phyloP scores from a whole-genome alignment of 2,113 vertebrate genomes.

The Odontophorus gujanensis region DNA sequence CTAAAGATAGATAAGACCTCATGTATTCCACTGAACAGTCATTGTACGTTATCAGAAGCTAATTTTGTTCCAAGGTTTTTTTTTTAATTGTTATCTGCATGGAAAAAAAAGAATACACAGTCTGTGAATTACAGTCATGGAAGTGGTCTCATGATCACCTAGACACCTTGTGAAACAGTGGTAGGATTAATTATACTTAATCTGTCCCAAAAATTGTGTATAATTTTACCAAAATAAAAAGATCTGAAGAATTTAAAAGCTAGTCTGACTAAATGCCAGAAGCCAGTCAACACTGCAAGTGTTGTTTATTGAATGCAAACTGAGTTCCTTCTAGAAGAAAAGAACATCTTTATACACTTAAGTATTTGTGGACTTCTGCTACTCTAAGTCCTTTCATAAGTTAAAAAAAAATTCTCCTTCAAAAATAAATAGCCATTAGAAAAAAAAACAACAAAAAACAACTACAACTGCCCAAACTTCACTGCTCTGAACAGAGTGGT shows the following conservation, averaged over 20 bases:
- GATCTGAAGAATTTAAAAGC: neutral
- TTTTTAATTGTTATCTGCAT: neutral
- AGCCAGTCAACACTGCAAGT: neutral
- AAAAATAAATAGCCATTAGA: neutral
- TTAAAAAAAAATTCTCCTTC: neutral
- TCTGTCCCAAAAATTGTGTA: neutral
- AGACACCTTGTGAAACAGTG: neutral
- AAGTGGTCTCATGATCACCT: neutral
- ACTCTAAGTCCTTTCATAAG: neutral
- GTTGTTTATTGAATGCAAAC: neutral
- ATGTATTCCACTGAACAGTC: constrained; percentile 66
- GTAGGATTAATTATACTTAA: neutral
- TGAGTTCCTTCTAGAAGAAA: neutral
- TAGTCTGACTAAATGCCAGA: neutral
- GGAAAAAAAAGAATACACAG: neutral
- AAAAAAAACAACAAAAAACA: neutral
- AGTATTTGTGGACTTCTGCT: neutral
- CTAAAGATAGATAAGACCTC: constrained; percentile 73
- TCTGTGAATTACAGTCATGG: neutral
- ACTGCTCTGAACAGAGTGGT: neutral
- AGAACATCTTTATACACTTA: neutral
- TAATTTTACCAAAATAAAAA: neutral
- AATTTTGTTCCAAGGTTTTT: constrained; percentile 27
- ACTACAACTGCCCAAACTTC: neutral
- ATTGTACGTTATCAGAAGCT: constrained; percentile 46